Evolutionary conservation across 2,888 invertebrate genomes (phyloP).

Genomic region (Rhimphoctona megacephalus): DNA sequence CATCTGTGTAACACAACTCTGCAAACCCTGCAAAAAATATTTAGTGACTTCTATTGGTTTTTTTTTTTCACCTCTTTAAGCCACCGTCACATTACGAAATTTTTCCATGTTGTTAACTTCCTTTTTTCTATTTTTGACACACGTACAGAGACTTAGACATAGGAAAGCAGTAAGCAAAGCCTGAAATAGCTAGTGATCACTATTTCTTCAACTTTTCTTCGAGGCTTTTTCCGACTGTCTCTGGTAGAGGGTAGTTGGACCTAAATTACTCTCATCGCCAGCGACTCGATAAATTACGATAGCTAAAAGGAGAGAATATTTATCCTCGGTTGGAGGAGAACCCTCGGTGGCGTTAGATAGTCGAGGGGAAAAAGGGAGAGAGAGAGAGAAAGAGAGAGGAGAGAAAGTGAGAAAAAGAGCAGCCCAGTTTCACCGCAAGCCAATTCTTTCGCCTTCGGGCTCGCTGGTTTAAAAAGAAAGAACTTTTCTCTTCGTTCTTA

Average conservation of each 20-base stretch:
- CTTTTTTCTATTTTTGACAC: not conserved
- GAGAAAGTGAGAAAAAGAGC: constrained; percentile 13
- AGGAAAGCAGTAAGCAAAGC: constrained; percentile 16
- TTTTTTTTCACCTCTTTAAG: constrained; percentile 24
- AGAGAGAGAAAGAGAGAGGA: constrained; percentile 17
- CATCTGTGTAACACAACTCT: not conserved
- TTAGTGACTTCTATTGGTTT: constrained; percentile 7
- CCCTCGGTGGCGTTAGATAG: constrained; percentile 9
- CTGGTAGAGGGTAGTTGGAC: constrained; percentile 31
- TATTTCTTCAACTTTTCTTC: constrained; percentile 46
- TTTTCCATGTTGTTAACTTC: constrained; percentile 41
- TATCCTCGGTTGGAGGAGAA: constrained; percentile 63
- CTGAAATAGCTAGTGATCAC: constrained; percentile 27
- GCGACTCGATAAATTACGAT: constrained; percentile 77
- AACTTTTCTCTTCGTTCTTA: constrained; percentile 44
- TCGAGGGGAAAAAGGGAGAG: not conserved
- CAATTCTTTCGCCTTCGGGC: constrained; percentile 71
- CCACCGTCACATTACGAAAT: constrained; percentile 29
- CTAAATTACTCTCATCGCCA: constrained; percentile 70
- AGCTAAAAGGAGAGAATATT: constrained; percentile 74
- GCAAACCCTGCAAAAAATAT: not conserved
- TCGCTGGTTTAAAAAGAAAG: constrained; percentile 49
- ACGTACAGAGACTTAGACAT: not conserved
- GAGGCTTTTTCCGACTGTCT: constrained; percentile 10
- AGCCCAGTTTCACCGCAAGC: constrained; percentile 72